phyloP scores from a whole-genome alignment of 2,888 invertebrate species.

The Thymelicus lineola region DNA sequence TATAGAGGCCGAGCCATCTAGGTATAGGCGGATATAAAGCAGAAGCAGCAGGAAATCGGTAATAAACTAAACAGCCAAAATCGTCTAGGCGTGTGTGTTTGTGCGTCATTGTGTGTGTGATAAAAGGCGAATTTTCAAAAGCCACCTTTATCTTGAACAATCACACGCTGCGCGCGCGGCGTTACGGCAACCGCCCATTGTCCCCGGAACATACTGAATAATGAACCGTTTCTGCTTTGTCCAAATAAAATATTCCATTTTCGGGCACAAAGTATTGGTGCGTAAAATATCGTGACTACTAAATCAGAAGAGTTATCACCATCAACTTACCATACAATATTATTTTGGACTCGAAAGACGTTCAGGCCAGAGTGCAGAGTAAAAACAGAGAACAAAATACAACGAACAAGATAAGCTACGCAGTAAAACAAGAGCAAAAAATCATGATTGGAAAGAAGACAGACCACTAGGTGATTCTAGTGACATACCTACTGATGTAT shows the following conservation, averaged over 20 bases:
- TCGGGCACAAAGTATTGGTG: conserved; percentile 65
- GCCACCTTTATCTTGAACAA: conserved; percentile 76
- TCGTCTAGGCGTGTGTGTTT: conserved; percentile 69
- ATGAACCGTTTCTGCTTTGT: conserved; percentile 76
- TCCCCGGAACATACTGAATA: conserved; percentile 74
- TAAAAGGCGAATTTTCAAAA: conserved; percentile 75
- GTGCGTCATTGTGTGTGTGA: conserved; percentile 62
- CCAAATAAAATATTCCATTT: conserved; percentile 74
- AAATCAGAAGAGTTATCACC: conserved; percentile 8
- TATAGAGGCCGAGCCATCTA: conserved; percentile 39
- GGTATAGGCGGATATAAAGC: conserved; percentile 52
- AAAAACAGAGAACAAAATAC: no score
- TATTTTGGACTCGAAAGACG: no score
- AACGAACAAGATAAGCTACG: no score
- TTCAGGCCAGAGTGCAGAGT: no score
- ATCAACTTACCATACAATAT: no score
- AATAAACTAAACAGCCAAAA: conserved; percentile 64
- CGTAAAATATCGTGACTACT: conserved; percentile 60
- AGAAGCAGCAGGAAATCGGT: conserved; percentile 71
- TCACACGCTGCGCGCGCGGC: conserved; percentile 82
- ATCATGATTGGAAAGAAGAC: no score
- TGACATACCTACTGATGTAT: no score
- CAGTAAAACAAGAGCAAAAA: no score
- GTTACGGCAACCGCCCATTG: conserved; percentile 67
- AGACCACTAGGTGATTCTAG: no score